Percentiles rank a stretch among this genome's conserved stretches.
phyloP scores from a whole-genome alignment of 2,888 invertebrate species.

The Theretra japonica region DNA sequence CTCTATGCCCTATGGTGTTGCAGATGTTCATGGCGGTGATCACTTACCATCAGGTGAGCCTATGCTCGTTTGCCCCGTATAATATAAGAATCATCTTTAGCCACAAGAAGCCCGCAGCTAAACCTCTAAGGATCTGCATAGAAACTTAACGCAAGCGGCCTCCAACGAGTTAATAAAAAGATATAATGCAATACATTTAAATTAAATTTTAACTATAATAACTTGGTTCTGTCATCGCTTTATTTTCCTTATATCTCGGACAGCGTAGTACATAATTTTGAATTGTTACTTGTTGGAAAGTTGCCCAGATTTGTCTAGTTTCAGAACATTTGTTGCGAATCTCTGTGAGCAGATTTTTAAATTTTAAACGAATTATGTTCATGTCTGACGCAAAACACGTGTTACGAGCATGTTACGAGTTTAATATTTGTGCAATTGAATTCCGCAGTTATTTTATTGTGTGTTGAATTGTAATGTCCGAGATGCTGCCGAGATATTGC shows the following conservation, averaged over 20 bases:
- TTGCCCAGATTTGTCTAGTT: conserved; percentile 19
- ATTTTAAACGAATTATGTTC: conserved; percentile 3
- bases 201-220: not conserved
- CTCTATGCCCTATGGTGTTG: too few species aligned
- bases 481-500: too few species aligned
- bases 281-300: conserved; percentile 14
- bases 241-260: not conserved
- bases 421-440: conserved; percentile 19
- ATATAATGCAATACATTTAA: too few species aligned
- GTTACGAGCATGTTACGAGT: conserved; percentile 20
- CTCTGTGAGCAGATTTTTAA: conserved; percentile 18
- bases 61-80: too few species aligned
- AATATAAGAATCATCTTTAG: too few species aligned
- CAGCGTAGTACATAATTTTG: conserved; percentile 28
- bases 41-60: too few species aligned
- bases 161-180: too few species aligned
- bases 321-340: conserved; percentile 2
- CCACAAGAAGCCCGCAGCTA: too few species aligned
- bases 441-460: conserved; percentile 1
- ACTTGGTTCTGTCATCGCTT: not conserved
- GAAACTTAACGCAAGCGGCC: too few species aligned
- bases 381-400: conserved; percentile 23
- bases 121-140: too few species aligned
- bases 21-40: too few species aligned
- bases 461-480: too few species aligned